Percentiles rank a stretch among this genome's conserved stretches.
These are phyloP conservation scores for Grus americana DNA, from an alignment of 2,113 vertebrate species.

Conservation along the genomic window DNA sequence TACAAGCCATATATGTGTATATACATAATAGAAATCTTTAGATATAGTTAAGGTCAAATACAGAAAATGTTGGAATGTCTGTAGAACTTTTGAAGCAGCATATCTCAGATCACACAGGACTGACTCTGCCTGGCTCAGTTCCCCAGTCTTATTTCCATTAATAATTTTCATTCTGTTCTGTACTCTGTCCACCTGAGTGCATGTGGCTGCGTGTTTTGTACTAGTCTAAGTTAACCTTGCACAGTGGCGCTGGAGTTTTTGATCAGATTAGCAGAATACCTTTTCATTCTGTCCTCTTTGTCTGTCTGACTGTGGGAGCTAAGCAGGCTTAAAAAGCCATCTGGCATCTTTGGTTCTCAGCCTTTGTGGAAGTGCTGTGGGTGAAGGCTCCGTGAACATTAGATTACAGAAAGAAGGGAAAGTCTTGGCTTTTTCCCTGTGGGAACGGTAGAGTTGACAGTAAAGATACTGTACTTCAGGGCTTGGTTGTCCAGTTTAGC, in stretches of 20 bases:
- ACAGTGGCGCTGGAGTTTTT: not conserved
- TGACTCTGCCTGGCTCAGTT: not conserved
- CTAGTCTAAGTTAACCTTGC: not conserved
- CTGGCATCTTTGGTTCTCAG: not conserved
- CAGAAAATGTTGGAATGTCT: not conserved
- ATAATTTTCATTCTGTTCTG: not conserved
- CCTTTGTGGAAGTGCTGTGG: not conserved
- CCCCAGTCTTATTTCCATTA: not conserved
- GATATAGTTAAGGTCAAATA: not conserved
- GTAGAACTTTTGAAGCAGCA: not conserved
- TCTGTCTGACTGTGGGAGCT: not conserved
- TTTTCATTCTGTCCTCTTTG: not conserved
- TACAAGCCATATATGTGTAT: not conserved
- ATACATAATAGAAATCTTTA: not conserved
- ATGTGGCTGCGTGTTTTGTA: rapidly evolving
- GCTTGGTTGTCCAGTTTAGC: not conserved
- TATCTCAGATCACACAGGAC: not conserved
- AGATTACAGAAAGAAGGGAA: not conserved
- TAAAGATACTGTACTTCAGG: not conserved
- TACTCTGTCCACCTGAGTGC: not conserved
- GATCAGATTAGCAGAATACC: not conserved
- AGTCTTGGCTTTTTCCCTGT: not conserved
- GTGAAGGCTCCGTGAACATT: not conserved
- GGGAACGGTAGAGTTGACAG: not conserved
- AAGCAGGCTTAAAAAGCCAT: not conserved